Percentiles rank a stretch among this genome's conserved stretches.
Evolutionary conservation across 1,140 invertebrate genomes (phyloP).

Genomic region (Spodoptera litura): DNA sequence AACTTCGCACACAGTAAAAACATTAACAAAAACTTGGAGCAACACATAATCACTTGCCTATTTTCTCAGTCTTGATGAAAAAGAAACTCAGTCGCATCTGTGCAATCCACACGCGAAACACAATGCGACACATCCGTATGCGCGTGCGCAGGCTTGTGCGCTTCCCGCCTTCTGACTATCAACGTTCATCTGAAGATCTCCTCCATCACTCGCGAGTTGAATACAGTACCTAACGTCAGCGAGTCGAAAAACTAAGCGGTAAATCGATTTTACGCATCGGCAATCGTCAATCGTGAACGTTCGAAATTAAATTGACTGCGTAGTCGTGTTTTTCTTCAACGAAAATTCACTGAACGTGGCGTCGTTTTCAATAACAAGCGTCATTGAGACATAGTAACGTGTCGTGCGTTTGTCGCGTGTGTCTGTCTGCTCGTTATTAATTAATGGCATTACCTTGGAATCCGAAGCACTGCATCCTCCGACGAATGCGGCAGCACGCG

Average conservation of each 20-base stretch:
- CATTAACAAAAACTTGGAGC: slow-evolving; percentile 47
- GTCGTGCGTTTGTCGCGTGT: slow-evolving; percentile 45
- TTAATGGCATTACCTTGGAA: slow-evolving; percentile 73
- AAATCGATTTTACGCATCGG: slow-evolving; percentile 55
- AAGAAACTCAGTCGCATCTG: slow-evolving; percentile 62
- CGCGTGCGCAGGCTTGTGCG: slow-evolving; percentile 58
- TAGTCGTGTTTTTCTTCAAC: slow-evolving; percentile 37
- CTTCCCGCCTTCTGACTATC: slow-evolving; percentile 46
- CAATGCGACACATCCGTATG: slow-evolving; percentile 58
- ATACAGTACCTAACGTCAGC: slow-evolving; percentile 9
- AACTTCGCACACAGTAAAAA: slow-evolving; percentile 32
- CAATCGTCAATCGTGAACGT: slow-evolving; percentile 27
- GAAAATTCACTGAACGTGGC: not conserved
- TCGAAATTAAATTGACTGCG: slow-evolving; percentile 38
- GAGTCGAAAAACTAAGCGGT: slow-evolving; percentile 46
- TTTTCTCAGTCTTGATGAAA: slow-evolving; percentile 56
- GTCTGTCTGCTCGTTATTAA: slow-evolving; percentile 48
- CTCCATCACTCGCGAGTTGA: slow-evolving; percentile 24
- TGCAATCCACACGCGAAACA: slow-evolving; percentile 57
- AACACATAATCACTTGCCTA: slow-evolving; percentile 64
- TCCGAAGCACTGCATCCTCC: slow-evolving; percentile 82
- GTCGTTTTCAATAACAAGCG: not conserved
- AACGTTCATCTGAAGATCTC: slow-evolving; percentile 42
- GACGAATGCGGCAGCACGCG: slow-evolving; percentile 77
- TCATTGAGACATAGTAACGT: not conserved